Conservation (phyloP, 2,888 invertebrate genomes). For the Troglohyphantes excavatus region DNA sequence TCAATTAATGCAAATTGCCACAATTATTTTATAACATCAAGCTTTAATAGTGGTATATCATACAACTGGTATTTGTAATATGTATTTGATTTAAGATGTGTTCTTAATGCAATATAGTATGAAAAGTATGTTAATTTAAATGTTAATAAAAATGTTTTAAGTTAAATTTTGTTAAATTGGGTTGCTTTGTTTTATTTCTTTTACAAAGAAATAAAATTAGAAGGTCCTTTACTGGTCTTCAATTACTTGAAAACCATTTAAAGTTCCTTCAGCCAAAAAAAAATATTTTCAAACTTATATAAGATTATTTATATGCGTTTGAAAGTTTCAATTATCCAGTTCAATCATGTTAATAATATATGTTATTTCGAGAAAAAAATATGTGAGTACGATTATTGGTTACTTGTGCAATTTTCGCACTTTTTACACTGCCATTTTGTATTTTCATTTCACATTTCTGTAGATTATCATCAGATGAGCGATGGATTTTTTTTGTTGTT, state of each 20-base stretch:
- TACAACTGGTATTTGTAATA: no score
- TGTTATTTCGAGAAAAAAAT: neutral
- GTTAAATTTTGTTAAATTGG: no score
- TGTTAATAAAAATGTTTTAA: no score
- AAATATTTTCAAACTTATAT: neutral
- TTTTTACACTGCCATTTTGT: constrained; percentile 58
- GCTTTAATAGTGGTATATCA: no score
- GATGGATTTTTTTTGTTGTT: constrained; percentile 19
- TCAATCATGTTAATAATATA: neutral
- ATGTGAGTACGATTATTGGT: constrained; percentile 1
- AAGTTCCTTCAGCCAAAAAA: neutral
- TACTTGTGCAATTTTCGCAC: constrained; percentile 43
- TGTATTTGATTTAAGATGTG: no score
- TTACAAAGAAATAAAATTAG: neutral
- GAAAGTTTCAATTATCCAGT: neutral
- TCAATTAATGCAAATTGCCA: no score
- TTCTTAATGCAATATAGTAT: no score
- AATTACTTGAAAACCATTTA: neutral
- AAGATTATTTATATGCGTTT: neutral
- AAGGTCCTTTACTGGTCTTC: constrained; percentile 17
- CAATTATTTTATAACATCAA: no score
- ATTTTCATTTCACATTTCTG: constrained; percentile 48
- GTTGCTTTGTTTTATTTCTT: neutral
- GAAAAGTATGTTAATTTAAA: no score
- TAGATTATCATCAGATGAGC: constrained; percentile 17